phyloP scores from a whole-genome alignment of 2,888 invertebrate genomes.

The Stenurella melanura region DNA sequence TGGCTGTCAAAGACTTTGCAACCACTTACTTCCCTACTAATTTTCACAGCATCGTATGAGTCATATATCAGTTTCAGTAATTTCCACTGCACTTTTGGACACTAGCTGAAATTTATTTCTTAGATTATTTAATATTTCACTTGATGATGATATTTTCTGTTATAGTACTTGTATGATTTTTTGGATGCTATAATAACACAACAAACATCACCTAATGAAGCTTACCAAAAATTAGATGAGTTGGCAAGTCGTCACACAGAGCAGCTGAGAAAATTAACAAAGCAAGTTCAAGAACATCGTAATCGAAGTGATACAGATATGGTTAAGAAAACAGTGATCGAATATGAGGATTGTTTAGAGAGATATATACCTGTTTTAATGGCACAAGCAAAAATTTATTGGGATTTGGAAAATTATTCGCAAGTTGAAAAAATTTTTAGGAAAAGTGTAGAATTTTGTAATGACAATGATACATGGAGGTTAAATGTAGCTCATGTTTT shows the following conservation, averaged over 20 bases:
- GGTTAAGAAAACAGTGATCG: slow-evolving; percentile 87
- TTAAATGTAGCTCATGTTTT: slow-evolving; percentile 98
- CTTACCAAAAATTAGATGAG: slow-evolving; percentile 96
- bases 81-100: too few species aligned
- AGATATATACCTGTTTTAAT: slow-evolving; percentile 96
- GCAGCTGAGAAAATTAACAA: slow-evolving; percentile 91
- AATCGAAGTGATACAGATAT: slow-evolving; percentile 89
- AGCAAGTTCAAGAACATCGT: slow-evolving; percentile 94
- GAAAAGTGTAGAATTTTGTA: slow-evolving; percentile 98
- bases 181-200: slow-evolving; percentile 97
- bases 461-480: slow-evolving; percentile 97
- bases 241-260: slow-evolving; percentile 94
- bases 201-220: slow-evolving; percentile 97
- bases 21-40: too few species aligned
- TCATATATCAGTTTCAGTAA: too few species aligned
- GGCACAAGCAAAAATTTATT: slow-evolving; percentile 99
- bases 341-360: slow-evolving; percentile 72
- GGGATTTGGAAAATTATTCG: slow-evolving; percentile 96
- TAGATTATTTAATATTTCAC: too few species aligned
- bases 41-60: too few species aligned
- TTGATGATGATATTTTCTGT: too few species aligned
- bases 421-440: slow-evolving; percentile 98
- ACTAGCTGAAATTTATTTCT: too few species aligned
- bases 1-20: too few species aligned
- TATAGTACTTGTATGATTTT: slow-evolving; percentile 93